A percentile compares a stretch with the other conserved stretches of the same genome.
These are phyloP conservation scores for Blera fallax DNA, from an alignment of 2,888 invertebrate genomes.

Conservation along the genomic window DNA sequence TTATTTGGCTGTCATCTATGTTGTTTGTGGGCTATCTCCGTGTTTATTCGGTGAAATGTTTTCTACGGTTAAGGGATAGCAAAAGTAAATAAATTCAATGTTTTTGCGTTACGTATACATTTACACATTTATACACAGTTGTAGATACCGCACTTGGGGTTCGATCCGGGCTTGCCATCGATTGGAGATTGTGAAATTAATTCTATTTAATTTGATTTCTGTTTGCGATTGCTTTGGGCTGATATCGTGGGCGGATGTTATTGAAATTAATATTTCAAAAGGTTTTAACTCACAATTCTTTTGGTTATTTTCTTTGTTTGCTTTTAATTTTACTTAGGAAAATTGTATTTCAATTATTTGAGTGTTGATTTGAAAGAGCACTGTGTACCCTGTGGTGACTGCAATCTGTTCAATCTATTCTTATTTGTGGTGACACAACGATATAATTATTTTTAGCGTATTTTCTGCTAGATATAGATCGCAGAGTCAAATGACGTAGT, in stretches of 20 bases:
- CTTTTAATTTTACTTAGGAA: constrained; percentile 16
- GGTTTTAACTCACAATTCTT: neutral
- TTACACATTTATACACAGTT: neutral
- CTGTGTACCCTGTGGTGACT: too few relatives aligned
- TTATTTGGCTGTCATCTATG: constrained; percentile 60
- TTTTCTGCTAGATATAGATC: too few relatives aligned
- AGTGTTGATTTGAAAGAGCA: neutral
- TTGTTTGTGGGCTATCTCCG: constrained; percentile 30
- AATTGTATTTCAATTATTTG: neutral
- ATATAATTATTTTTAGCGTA: too few relatives aligned
- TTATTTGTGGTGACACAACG: too few relatives aligned
- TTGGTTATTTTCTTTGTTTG: constrained; percentile 30
- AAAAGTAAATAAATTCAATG: constrained; percentile 43
- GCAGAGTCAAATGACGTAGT: too few relatives aligned
- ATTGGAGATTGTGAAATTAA: constrained; percentile 49
- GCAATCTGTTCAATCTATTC: too few relatives aligned
- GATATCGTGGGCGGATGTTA: neutral
- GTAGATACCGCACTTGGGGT: neutral
- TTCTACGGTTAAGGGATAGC: constrained; percentile 22
- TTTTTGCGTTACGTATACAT: constrained; percentile 3
- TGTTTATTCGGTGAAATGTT: constrained; percentile 38
- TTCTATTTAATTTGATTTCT: constrained; percentile 61
- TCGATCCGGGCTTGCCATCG: constrained; percentile 15
- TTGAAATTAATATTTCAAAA: constrained; percentile 8
- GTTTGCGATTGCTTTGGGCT: constrained; percentile 48